Conservation (phyloP, 2,113 vertebrate genomes). For the Poeciliopsis turrubarensis region DNA sequence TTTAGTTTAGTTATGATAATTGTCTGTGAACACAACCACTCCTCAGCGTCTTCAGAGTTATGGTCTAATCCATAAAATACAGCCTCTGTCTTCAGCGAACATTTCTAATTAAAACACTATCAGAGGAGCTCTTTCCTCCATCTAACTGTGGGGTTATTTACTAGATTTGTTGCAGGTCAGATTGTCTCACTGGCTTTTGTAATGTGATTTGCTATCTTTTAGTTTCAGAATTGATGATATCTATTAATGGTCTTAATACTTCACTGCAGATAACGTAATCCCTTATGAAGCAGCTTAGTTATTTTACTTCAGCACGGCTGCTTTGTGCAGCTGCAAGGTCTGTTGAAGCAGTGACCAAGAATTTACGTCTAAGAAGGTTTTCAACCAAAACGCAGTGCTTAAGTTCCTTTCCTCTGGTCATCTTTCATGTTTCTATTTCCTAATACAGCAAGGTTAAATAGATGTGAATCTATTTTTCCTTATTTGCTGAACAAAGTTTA, state of each 20-base stretch:
- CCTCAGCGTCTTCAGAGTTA: neutral
- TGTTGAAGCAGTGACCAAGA: neutral
- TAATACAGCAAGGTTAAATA: too few relatives aligned
- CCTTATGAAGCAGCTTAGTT: neutral
- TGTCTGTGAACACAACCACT: neutral
- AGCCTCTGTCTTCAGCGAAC: neutral
- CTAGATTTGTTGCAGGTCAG: slow-evolving; percentile 13
- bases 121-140: neutral
- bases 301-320: neutral
- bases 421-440: neutral
- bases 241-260: slow-evolving; percentile 3
- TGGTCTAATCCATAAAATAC: neutral
- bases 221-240: slow-evolving; percentile 16
- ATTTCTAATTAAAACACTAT: neutral
- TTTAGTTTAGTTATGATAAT: neutral
- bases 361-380: neutral
- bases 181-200: neutral
- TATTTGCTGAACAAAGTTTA: too few relatives aligned
- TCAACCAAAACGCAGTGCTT: neutral
- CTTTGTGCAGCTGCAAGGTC: neutral
- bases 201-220: slow-evolving; percentile 27
- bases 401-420: neutral
- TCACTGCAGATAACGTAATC: slow-evolving; percentile 20
- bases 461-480: too few relatives aligned
- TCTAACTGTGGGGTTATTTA: slow-evolving; percentile 18